Base-by-base conservation (phyloP, 30 jellyfish, hydroid and myxozoan genomes). In the Hydractinia echinata region DNA sequence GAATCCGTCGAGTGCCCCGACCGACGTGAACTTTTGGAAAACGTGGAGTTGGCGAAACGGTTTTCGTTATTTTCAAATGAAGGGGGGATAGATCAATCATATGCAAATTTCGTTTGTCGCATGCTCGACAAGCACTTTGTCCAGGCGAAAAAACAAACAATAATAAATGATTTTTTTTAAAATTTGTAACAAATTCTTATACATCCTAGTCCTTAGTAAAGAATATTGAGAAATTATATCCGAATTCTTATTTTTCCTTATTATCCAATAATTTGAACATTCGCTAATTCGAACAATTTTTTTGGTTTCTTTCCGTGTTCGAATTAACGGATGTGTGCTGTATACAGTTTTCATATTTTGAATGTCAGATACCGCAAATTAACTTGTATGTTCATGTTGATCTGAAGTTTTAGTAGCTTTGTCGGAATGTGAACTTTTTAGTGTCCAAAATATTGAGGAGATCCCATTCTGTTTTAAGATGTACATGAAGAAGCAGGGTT, bases 171-270 rank as follows among this genome's bases (percentile, higher is more conserved):
- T 62, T 62, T 5, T 62, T 62, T 62, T 5, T 15, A 62, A 62
- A 62, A 62, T 6, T 5, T 62, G 73, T 10, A 62, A 62, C 4
- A 62, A 62, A 64, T 64, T 7, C 74, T 3, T n/a, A 30, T 30
- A 30, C 44, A 30, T 30, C 44, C 44, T 30, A 30, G 44, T 30
- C 44, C 39, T 64, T 7, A 64, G 18, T 13, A 64, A 7, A 64
- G 18, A 64, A 64, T 5, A 15, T 64, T 64, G 74, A 64, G 74
- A 64, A 7, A 13, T 64, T 64, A 7, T 64, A 64, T 1, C 74
- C 16, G 18, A 64, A 64, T 62, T 62, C 73, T 62, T 62, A 62
- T 62, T 62, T 62, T 62, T 62, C 73, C 73, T n/a, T 10, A n/a
- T n/a, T n/a, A n/a, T n/a, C n/a, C n/a, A n/a, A n/a, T 30, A 30